A percentile compares a stretch with the other conserved stretches of the same genome.
These are phyloP conservation scores for Salvelinus sp. DNA, from an alignment of 2,113 vertebrate genomes.

Conservation along the genomic window DNA sequence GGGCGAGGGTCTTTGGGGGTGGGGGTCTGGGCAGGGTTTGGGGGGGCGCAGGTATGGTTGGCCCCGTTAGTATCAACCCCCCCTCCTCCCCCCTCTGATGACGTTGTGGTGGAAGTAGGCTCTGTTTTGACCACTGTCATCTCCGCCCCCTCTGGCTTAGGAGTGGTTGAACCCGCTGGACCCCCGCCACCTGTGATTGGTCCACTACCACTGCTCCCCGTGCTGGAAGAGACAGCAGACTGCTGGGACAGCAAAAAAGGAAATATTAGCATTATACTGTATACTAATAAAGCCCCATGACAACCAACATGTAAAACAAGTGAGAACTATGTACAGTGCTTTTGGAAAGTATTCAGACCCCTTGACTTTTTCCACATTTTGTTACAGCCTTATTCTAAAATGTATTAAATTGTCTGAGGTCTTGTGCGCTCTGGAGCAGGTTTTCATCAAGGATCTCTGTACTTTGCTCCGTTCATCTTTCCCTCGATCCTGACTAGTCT, in stretches of 20 bases:
- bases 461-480: too few species aligned
- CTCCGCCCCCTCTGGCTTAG: constrained; percentile 65
- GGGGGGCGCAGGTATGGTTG: constrained; percentile 50
- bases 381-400: too few species aligned
- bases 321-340: too few species aligned
- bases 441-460: too few species aligned
- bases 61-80: constrained; percentile 49
- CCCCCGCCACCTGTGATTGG: constrained; percentile 33
- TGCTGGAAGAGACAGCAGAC: constrained; percentile 29
- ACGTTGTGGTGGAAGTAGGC: constrained; percentile 36
- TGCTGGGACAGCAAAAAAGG: not conserved
- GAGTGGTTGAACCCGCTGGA: constrained; percentile 23
- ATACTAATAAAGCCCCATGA: not conserved
- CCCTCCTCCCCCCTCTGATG: constrained; percentile 61
- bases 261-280: not conserved
- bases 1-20: constrained; percentile 77
- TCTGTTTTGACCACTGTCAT: constrained; percentile 66
- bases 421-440: too few species aligned
- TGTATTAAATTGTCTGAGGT: too few species aligned
- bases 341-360: too few species aligned
- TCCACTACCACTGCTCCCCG: constrained; percentile 45
- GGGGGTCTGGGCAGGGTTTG: constrained; percentile 66
- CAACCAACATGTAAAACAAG: not conserved
- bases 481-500: too few species aligned
- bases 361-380: too few species aligned